Base-by-base conservation (phyloP, 2,888 invertebrate species). In the Antheraea yamamai region DNA sequence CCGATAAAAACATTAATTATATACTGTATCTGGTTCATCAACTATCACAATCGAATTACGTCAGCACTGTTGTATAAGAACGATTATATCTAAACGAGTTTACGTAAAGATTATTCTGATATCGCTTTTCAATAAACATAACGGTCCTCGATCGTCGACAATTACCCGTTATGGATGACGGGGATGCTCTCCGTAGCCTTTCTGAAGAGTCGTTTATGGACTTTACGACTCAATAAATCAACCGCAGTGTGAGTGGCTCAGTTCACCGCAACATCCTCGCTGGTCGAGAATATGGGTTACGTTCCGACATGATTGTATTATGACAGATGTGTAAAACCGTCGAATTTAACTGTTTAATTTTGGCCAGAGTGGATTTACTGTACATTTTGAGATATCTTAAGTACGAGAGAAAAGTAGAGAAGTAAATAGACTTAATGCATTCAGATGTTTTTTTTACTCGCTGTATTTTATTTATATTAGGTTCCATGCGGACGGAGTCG, bases 161-260 rank as follows among this genome's bases (percentile, higher is more conserved):
- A 86, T 89, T 85, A 88, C 84, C 82, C 83, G 84, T 85, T 88
- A 89, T 88, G 87, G 88, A 89, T 87, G 84, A 85, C 82, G 83
- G 84, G 85, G 82, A 85, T 78, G 81, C 83, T 84, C 84, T 82
- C 47, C 85, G 83, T 84, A 87, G 87, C 81, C 83, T 83, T 82
- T 84, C 82, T 81, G 85, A 83, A 86, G 84, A 82, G 85, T 85
- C 83, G 83, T 87, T 88, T 86, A 86, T 85, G 85, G 84, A 85
- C 79, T 88, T 91, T 88, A 89, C 84, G 88, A 88, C 81, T 85
- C 86, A 23, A 88, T 89, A 90, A 91, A 91, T 86, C 83, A 81
- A 81, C 84, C 81, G 79, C 84, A 78, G 79, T 76, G 77, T 78
- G 81, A 86, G 84, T 83, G 79, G 79, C 79, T 76, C 76, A 80